phyloP scores from a whole-genome alignment of 2,113 vertebrate species.

The Polyodon spathula region DNA sequence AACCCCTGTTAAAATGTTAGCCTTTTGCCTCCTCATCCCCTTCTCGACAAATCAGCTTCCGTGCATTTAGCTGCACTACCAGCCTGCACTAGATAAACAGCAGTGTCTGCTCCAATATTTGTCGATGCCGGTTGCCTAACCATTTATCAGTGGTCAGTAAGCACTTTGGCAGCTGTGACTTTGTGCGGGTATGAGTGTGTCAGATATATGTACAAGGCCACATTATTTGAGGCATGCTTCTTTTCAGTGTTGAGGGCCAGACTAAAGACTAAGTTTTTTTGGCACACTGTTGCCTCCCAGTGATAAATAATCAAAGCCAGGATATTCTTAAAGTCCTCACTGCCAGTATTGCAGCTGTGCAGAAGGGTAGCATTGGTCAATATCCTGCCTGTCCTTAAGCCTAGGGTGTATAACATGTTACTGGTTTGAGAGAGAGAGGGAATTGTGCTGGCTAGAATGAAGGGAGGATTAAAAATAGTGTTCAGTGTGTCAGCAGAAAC shows the following conservation, averaged over 20 bases:
- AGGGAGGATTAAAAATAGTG: slow-evolving; percentile 42
- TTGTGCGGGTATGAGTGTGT: slow-evolving; percentile 26
- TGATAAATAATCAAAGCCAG: slow-evolving; percentile 16
- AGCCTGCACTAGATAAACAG: slow-evolving; percentile 54
- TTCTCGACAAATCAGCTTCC: slow-evolving; percentile 52
- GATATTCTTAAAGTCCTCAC: slow-evolving; percentile 4
- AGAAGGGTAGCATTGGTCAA: slow-evolving; percentile 19
- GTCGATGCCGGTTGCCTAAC: slow-evolving; percentile 57
- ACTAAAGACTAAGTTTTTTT: slow-evolving; percentile 10
- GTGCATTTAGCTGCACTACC: slow-evolving; percentile 60
- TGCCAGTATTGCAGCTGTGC: not conserved
- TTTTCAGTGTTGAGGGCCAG: slow-evolving; percentile 10
- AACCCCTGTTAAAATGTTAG: slow-evolving; percentile 42
- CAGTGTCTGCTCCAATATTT: slow-evolving; percentile 55
- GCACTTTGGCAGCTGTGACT: slow-evolving; percentile 47
- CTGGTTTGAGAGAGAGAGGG: slow-evolving; percentile 21
- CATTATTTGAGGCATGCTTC: not conserved
- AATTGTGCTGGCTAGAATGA: slow-evolving; percentile 23
- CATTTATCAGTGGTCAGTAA: slow-evolving; percentile 57
- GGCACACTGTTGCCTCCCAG: slow-evolving; percentile 23
- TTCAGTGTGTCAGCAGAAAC: slow-evolving; percentile 34
- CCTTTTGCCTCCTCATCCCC: slow-evolving; percentile 38
- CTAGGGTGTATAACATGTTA: slow-evolving; percentile 30
- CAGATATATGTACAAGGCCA: slow-evolving; percentile 20
- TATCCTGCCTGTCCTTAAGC: slow-evolving; percentile 17